Conservation (phyloP, 2,888 invertebrate species). For the Nemoura dubitans region DNA sequence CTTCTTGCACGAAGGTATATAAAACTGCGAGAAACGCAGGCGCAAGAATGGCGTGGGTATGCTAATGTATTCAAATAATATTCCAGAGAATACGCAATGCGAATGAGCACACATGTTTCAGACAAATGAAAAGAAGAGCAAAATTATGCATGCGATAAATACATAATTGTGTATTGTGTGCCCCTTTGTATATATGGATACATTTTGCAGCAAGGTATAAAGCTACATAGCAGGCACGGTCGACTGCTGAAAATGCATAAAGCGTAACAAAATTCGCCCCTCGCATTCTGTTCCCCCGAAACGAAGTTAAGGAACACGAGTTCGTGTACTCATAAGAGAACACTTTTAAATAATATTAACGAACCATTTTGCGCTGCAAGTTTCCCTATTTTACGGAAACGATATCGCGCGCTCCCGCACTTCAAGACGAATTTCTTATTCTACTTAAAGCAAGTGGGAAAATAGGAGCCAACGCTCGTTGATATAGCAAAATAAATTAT, state of each 20-base stretch:
- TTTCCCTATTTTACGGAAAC: background rate
- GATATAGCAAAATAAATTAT: background rate
- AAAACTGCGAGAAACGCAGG: background rate
- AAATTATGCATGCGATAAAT: conserved; percentile 5
- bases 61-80: conserved; percentile 7
- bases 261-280: background rate
- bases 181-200: background rate
- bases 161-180: conserved; percentile 7
- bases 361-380: background rate
- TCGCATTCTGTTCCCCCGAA: background rate
- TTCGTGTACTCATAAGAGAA: background rate
- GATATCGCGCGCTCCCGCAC: background rate
- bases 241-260: conserved; percentile 7
- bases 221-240: background rate
- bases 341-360: background rate
- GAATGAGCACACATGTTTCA: background rate
- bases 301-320: background rate
- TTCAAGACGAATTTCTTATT: background rate
- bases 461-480: background rate
- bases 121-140: background rate
- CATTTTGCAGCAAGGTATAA: background rate
- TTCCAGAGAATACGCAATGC: background rate
- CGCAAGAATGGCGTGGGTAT: background rate
- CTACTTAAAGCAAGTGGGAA: background rate
- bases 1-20: too few relatives aligned